phyloP scores from a whole-genome alignment of 2,113 vertebrate genomes.

The Condylura cristata region DNA sequence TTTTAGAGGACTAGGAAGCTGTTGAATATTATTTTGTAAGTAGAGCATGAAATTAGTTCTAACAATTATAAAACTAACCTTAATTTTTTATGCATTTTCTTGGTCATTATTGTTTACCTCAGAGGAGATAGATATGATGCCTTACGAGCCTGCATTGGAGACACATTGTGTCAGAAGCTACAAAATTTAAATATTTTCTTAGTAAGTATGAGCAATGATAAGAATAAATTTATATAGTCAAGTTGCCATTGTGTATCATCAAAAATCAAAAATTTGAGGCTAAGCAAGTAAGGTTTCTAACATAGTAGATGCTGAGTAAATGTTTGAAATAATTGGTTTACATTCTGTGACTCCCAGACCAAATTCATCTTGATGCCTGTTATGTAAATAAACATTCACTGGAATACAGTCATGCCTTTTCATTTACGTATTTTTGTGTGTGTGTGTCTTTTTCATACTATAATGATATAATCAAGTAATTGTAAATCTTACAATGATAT shows the following conservation, averaged over 20 bases:
- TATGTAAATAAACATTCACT: background rate
- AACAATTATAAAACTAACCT: slow-evolving; percentile 17
- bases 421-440: background rate
- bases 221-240: background rate
- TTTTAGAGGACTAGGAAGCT: background rate
- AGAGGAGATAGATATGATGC: slow-evolving; percentile 97
- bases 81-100: slow-evolving; percentile 20
- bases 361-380: background rate
- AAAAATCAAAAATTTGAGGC: background rate
- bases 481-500: background rate
- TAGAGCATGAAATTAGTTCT: background rate
- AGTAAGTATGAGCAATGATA: slow-evolving; percentile 86
- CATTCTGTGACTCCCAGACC: background rate
- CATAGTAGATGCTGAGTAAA: background rate
- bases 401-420: background rate
- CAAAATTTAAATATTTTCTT: slow-evolving; percentile 94
- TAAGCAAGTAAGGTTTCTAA: background rate
- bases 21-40: slow-evolving; percentile 1
- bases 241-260: background rate
- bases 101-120: slow-evolving; percentile 25
- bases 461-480: background rate
- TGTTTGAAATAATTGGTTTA: background rate
- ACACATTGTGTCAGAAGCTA: slow-evolving; percentile 92
- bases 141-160: slow-evolving; percentile 94
- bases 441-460: background rate